Evolutionary conservation across 2,888 invertebrate species (phyloP).

Genomic region (Drosophila infuscata): DNA sequence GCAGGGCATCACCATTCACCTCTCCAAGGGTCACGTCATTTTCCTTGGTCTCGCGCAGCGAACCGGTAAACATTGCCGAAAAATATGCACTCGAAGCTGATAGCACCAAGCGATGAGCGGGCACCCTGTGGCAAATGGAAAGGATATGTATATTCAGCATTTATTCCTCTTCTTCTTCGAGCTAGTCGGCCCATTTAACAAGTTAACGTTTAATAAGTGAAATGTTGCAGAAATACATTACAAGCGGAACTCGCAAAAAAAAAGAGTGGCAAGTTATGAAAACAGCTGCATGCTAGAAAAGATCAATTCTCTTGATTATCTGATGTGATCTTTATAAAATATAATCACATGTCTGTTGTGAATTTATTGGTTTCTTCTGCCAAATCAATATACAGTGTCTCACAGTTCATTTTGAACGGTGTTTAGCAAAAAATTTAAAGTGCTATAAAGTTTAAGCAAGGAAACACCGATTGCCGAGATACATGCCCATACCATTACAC

Average conservation of each 20-base stretch:
- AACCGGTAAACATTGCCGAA: constrained; percentile 97
- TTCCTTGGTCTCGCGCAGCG: constrained; percentile 92
- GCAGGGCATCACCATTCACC: constrained; percentile 94
- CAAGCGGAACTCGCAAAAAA: background rate
- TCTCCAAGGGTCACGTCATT: constrained; percentile 93
- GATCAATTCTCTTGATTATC: background rate
- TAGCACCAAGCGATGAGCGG: constrained; percentile 94
- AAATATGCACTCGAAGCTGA: constrained; percentile 97
- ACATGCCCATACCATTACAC: no score
- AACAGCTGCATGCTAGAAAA: background rate
- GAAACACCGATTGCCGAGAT: no score
- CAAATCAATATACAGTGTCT: background rate
- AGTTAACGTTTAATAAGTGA: background rate
- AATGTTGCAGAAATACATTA: background rate
- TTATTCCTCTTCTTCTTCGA: background rate
- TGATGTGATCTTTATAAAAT: background rate
- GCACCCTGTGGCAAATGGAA: constrained; percentile 86
- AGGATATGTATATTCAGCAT: background rate
- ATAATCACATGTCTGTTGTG: background rate
- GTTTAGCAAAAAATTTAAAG: no score
- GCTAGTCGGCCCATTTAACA: background rate
- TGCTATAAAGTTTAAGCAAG: no score
- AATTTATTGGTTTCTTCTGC: background rate
- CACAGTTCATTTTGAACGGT: no score
- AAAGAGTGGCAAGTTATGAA: background rate